These are phyloP conservation scores for Hirtodrosophila cameraria DNA, from an alignment of 2,888 invertebrate species.

Conservation along the genomic window DNA sequence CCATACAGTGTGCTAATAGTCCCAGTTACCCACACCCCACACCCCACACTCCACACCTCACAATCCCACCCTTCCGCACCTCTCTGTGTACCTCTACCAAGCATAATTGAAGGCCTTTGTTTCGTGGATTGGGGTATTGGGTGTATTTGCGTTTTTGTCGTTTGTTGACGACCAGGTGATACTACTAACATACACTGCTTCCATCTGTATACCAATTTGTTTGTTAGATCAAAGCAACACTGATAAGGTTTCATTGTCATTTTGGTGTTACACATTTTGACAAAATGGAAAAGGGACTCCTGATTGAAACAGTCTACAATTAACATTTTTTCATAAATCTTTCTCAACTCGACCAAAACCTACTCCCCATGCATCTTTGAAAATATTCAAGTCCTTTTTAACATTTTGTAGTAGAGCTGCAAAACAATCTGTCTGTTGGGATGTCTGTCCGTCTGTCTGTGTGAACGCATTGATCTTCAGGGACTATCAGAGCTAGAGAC, in stretches of 20 bases:
- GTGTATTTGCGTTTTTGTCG: conserved; percentile 51
- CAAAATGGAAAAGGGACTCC: background rate
- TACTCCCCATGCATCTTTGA: too few relatives aligned
- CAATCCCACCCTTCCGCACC: background rate
- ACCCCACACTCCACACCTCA: background rate
- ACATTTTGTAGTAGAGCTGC: too few relatives aligned
- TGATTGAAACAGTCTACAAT: conserved; percentile 22
- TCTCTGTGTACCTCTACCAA: background rate
- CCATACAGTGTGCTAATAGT: conserved; percentile 60
- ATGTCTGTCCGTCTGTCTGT: too few relatives aligned
- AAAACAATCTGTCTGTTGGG: too few relatives aligned
- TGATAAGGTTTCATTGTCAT: conserved; percentile 70
- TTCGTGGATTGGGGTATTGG: conserved; percentile 15
- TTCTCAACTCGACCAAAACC: too few relatives aligned
- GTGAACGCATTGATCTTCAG: too few relatives aligned
- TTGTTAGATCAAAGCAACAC: conserved; percentile 65
- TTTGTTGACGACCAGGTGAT: conserved; percentile 36
- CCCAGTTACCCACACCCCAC: conserved; percentile 12
- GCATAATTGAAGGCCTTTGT: conserved; percentile 64
- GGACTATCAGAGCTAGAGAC: too few relatives aligned
- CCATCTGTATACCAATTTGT: conserved; percentile 44
- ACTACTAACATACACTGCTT: too few relatives aligned
- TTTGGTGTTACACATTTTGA: background rate
- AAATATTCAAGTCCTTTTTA: too few relatives aligned
- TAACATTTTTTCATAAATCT: too few relatives aligned